Evolutionary conservation across 2,888 invertebrate species (phyloP).

Genomic region (Choreutis nemorana): DNA sequence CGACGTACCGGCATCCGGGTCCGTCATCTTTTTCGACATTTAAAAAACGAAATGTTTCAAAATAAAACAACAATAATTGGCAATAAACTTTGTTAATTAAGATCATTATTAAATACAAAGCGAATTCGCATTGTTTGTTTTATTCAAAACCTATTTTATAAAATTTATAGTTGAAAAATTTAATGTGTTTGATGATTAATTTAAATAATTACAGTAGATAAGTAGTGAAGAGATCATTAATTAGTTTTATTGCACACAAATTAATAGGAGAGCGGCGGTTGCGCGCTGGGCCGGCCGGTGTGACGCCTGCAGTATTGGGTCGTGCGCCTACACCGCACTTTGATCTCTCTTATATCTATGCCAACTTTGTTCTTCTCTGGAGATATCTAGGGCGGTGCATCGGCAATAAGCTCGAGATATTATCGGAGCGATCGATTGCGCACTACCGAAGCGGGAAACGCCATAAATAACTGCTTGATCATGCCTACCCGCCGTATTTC

Average conservation of each 20-base stretch:
- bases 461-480: slow-evolving; percentile 2
- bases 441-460: neutral
- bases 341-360: slow-evolving; percentile 57
- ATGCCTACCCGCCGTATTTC: neutral
- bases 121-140: slow-evolving; percentile 43
- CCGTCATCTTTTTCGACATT: slow-evolving; percentile 20
- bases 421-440: slow-evolving; percentile 22
- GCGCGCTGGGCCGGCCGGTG: slow-evolving; percentile 22
- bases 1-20: slow-evolving; percentile 39
- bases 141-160: slow-evolving; percentile 34
- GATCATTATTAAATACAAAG: slow-evolving; percentile 36
- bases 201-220: neutral
- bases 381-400: slow-evolving; percentile 48
- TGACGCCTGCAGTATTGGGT: slow-evolving; percentile 45
- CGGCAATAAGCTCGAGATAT: slow-evolving; percentile 27
- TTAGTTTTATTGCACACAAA: slow-evolving; percentile 26
- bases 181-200: neutral
- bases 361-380: slow-evolving; percentile 58
- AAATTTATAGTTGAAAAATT: neutral
- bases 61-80: slow-evolving; percentile 30
- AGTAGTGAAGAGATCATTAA: slow-evolving; percentile 24
- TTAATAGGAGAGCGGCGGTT: slow-evolving; percentile 31
- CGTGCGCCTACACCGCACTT: slow-evolving; percentile 62
- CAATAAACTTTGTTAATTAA: slow-evolving; percentile 26
- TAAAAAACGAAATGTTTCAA: too few species aligned